These are phyloP conservation scores for Ceyx cyanopectus DNA, from an alignment of 2,113 vertebrate genomes.

Conservation along the genomic window DNA sequence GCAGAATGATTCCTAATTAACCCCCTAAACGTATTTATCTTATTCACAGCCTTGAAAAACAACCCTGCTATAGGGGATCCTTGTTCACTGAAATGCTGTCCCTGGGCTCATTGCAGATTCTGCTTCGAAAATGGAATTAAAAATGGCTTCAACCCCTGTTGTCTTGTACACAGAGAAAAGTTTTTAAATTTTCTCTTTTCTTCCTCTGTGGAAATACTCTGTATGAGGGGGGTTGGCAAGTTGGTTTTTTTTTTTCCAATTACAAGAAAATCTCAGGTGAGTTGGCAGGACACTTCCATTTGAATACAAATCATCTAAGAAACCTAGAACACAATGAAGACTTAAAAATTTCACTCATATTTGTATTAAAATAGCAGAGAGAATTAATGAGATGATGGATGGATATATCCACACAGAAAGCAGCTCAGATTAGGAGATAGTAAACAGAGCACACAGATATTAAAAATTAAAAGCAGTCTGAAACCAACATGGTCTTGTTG, in stretches of 20 bases:
- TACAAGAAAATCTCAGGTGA: background rate
- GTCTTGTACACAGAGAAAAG: background rate
- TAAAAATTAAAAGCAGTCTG: no score
- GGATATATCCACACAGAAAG: background rate
- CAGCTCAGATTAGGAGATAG: background rate
- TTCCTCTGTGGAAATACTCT: background rate
- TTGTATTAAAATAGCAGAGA: background rate
- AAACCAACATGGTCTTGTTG: no score
- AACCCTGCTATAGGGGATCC: background rate
- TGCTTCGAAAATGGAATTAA: background rate
- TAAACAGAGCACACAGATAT: no score
- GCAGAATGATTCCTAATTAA: background rate
- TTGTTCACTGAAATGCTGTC: background rate
- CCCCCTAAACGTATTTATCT: background rate
- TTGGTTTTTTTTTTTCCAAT: background rate
- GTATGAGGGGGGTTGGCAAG: fast-evolving
- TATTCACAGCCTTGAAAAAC: background rate
- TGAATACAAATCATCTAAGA: background rate
- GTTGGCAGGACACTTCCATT: background rate
- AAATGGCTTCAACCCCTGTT: background rate
- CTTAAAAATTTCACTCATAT: background rate
- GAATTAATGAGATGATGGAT: background rate
- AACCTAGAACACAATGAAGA: background rate
- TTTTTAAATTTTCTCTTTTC: background rate
- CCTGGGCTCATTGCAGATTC: background rate